Conservation (phyloP, 2,113 vertebrate genomes). For the Petroica traversi region DNA sequence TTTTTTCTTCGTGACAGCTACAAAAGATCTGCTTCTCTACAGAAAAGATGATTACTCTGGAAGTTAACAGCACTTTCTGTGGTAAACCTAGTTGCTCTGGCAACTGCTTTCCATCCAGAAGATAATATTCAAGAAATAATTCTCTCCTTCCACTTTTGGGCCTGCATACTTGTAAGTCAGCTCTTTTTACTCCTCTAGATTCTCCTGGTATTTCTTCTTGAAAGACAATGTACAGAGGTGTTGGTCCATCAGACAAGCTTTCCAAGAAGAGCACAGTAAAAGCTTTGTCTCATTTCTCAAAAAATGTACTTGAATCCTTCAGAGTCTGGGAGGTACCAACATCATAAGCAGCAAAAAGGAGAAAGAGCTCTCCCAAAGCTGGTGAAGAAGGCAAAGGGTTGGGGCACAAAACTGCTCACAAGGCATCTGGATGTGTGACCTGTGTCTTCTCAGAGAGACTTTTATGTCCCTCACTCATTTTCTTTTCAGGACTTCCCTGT, state of each 20-base stretch:
- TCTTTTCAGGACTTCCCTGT: neutral
- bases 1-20: neutral
- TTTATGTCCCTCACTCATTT: neutral
- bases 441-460: neutral
- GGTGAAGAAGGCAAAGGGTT: neutral
- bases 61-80: neutral
- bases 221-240: neutral
- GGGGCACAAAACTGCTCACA: neutral
- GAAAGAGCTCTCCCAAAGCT: neutral
- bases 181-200: neutral
- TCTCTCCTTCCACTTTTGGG: neutral
- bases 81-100: conserved; percentile 7
- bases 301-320: neutral
- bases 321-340: neutral
- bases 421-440: neutral
- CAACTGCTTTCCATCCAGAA: conserved; percentile 3
- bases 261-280: neutral
- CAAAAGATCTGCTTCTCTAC: neutral
- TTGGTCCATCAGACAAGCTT: neutral
- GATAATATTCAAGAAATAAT: neutral
- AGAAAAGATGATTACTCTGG: neutral
- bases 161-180: neutral
- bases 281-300: neutral
- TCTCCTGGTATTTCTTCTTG: neutral
- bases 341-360: neutral